A percentile compares a stretch with the other conserved stretches of the same genome.
Evolutionary conservation across 1,140 invertebrate genomes (phyloP).

Genomic region (Triops longicaudatus): DNA sequence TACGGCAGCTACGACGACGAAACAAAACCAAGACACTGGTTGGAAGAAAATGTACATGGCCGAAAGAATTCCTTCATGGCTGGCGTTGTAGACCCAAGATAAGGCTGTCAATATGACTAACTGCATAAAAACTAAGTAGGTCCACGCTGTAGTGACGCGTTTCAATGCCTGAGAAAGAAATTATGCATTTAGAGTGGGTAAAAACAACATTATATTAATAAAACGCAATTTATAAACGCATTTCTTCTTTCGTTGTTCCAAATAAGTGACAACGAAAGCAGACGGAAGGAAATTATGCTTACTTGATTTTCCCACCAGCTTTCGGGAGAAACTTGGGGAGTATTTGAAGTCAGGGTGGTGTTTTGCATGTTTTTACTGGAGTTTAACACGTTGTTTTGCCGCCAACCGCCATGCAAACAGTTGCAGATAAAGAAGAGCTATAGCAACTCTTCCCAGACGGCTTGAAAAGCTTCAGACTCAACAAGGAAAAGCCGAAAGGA

Average conservation of each 20-base stretch:
- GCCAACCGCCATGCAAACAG: neutral
- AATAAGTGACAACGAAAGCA: neutral
- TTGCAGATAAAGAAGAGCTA: neutral
- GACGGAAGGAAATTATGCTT: neutral
- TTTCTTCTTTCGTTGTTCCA: too few relatives aligned
- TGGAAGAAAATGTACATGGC: neutral
- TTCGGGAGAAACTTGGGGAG: neutral
- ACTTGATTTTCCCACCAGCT: neutral
- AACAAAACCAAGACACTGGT: neutral
- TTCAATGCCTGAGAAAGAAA: neutral
- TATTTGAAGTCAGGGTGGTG: neutral
- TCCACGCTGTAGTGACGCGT: neutral
- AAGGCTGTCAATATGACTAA: neutral
- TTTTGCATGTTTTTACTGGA: neutral
- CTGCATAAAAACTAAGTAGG: neutral
- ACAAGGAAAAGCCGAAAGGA: neutral
- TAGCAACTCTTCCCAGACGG: neutral
- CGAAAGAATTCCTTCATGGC: neutral
- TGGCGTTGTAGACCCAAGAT: neutral
- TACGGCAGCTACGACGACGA: neutral
- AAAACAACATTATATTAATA: too few relatives aligned
- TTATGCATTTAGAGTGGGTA: neutral
- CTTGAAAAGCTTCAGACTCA: too few relatives aligned
- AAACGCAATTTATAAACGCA: too few relatives aligned
- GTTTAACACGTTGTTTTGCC: neutral